A percentile compares a stretch with the other conserved stretches of the same genome.
phyloP scores from a whole-genome alignment of 2,797 vertebrate genomes.

The Prionace glauca region DNA sequence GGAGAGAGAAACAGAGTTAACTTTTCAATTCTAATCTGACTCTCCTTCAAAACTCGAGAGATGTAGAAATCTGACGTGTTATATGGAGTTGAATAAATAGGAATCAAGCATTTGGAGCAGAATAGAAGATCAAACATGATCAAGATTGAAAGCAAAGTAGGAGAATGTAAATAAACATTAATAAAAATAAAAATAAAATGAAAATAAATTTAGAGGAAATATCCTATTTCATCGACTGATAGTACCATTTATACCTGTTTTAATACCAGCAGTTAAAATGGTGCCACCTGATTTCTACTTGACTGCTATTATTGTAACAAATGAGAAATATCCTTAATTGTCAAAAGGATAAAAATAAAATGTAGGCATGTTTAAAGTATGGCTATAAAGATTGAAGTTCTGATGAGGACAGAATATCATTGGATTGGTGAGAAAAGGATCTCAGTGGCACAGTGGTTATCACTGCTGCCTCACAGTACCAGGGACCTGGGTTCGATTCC shows the following conservation, averaged over 20 bases:
- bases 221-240: neutral
- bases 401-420: neutral
- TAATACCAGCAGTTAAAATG: neutral
- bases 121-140: no score
- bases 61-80: no score
- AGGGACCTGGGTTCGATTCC: no score
- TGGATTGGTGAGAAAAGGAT: neutral
- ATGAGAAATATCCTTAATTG: neutral
- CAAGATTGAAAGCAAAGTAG: no score
- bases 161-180: no score
- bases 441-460: neutral
- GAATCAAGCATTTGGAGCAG: no score
- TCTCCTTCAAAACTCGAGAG: no score
- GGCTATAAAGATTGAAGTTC: neutral
- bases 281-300: neutral
- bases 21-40: no score
- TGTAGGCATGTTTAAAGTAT: neutral
- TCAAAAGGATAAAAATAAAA: neutral
- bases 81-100: no score
- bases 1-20: no score
- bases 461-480: no score
- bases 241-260: neutral
- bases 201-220: neutral
- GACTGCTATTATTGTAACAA: neutral
- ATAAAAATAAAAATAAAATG: no score